A percentile compares a stretch with the other conserved stretches of the same genome.
These are phyloP conservation scores for Steinernema hermaphroditum DNA, from an alignment of 2,888 invertebrate genomes.

Conservation along the genomic window DNA sequence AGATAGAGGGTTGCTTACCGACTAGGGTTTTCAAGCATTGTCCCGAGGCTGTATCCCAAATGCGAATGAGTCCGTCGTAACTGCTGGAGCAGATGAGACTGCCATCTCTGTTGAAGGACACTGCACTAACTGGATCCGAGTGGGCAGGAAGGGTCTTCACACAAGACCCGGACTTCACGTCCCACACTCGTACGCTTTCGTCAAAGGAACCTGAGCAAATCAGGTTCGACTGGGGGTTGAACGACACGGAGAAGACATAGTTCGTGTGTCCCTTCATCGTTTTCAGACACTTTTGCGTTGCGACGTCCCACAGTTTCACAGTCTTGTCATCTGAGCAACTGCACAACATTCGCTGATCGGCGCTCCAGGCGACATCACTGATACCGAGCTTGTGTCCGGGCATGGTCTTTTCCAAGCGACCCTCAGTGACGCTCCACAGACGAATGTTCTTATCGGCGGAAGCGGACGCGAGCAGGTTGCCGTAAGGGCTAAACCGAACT, in stretches of 20 bases:
- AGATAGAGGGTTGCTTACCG: constrained; percentile 66
- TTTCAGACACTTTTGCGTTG: constrained; percentile 81
- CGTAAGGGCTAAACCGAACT: constrained; percentile 61
- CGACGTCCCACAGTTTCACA: constrained; percentile 72
- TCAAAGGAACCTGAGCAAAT: constrained; percentile 99
- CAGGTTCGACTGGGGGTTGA: constrained; percentile 98
- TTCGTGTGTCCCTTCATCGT: constrained; percentile 98
- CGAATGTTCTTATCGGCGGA: constrained; percentile 63
- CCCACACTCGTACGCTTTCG: constrained; percentile 96
- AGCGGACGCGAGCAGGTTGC: constrained; percentile 56
- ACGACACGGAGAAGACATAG: constrained; percentile 99
- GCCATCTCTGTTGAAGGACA: constrained; percentile 75
- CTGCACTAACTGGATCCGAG: constrained; percentile 98
- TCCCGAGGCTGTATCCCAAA: constrained; percentile 98
- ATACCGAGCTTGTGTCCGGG: constrained; percentile 87
- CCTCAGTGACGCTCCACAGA: constrained; percentile 70
- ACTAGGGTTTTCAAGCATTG: constrained; percentile 98
- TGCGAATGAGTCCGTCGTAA: constrained; percentile 96
- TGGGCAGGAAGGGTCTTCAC: constrained; percentile 96
- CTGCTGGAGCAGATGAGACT: constrained; percentile 96
- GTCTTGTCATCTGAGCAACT: constrained; percentile 95
- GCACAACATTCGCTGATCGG: constrained; percentile 87
- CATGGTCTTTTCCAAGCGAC: constrained; percentile 85
- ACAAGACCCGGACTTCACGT: constrained; percentile 94
- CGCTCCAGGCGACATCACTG: constrained; percentile 98